These are phyloP conservation scores for Neomicropteryx cornuta DNA, from an alignment of 1,140 invertebrate genomes.

Conservation along the genomic window DNA sequence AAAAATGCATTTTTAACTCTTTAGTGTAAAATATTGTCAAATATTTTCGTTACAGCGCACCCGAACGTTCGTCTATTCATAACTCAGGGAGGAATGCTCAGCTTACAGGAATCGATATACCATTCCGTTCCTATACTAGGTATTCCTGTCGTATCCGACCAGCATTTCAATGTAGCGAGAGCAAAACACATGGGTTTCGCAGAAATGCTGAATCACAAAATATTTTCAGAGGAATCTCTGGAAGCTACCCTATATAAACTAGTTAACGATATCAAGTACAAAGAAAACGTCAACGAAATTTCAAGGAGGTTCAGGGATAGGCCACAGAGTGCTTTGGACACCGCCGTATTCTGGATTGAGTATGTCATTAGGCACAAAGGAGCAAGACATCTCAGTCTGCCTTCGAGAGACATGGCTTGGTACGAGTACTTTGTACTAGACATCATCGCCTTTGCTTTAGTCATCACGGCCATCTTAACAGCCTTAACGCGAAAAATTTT, in stretches of 20 bases:
- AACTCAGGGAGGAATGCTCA: conserved; percentile 39
- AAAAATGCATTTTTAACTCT: too few species aligned
- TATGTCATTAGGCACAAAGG: conserved; percentile 34
- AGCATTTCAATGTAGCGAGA: conserved; percentile 27
- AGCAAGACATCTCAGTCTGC: too few species aligned
- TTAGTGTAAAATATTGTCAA: too few species aligned
- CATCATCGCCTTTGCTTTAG: too few species aligned
- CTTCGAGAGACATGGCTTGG: too few species aligned
- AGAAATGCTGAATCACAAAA: conserved; percentile 18
- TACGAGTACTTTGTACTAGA: too few species aligned
- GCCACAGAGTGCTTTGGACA: conserved; percentile 24
- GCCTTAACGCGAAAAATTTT: too few species aligned
- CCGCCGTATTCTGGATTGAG: conserved; percentile 35
- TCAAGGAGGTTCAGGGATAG: conserved; percentile 28
- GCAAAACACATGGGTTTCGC: conserved; percentile 24
- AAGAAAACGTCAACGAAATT: conserved; percentile 14
- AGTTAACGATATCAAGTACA: conserved; percentile 16
- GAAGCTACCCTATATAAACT: conserved; percentile 17
- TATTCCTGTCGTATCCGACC: conserved; percentile 42
- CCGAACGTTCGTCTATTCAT: conserved; percentile 32
- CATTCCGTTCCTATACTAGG: conserved; percentile 19
- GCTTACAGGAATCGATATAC: conserved; percentile 26
- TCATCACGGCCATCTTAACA: too few species aligned
- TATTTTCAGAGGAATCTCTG: conserved; percentile 18
- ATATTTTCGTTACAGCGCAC: too few species aligned